Percentiles rank a stretch among this genome's conserved stretches.
These are phyloP conservation scores for Amniataba percoides DNA, from an alignment of 2,797 vertebrate species.

Conservation along the genomic window DNA sequence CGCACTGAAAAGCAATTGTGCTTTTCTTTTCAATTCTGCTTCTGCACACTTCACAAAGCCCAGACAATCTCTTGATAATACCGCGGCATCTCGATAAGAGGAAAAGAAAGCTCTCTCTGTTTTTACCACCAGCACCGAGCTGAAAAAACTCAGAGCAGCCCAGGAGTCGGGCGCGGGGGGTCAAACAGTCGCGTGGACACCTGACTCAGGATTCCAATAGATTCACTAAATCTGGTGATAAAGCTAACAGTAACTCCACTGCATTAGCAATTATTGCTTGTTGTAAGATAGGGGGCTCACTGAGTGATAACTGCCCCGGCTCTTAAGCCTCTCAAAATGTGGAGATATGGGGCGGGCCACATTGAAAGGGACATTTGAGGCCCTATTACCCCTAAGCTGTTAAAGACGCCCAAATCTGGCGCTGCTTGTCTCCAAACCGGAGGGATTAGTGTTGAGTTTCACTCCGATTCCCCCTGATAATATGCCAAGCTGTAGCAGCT, in stretches of 20 bases:
- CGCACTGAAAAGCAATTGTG: conserved; percentile 63
- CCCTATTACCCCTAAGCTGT: conserved; percentile 79
- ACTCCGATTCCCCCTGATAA: conserved; percentile 75
- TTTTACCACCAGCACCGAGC: conserved; percentile 39
- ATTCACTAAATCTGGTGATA: conserved; percentile 58
- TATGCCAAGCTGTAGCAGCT: conserved; percentile 60
- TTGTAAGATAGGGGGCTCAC: conserved; percentile 65
- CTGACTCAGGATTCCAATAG: conserved; percentile 50
- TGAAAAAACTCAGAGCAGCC: conserved; percentile 14
- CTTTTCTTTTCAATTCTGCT: conserved; percentile 69
- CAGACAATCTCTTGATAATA: conserved; percentile 73
- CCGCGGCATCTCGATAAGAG: conserved; percentile 65
- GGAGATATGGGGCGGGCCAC: conserved; percentile 66
- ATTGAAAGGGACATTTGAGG: conserved; percentile 77
- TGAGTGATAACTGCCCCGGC: conserved; percentile 68
- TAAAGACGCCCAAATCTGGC: conserved; percentile 77
- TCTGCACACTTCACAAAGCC: conserved; percentile 72
- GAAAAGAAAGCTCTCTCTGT: conserved; percentile 50
- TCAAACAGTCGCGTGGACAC: conserved; percentile 50
- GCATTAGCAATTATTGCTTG: conserved; percentile 71
- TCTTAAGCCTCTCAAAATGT: conserved; percentile 76
- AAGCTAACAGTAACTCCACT: conserved; percentile 58
- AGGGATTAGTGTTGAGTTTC: conserved; percentile 79
- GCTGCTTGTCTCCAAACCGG: conserved; percentile 75
- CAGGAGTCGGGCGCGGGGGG: conserved; percentile 38